Evolutionary conservation across 2,888 invertebrate genomes (phyloP).

Genomic region (Acrobeloides nanus): DNA sequence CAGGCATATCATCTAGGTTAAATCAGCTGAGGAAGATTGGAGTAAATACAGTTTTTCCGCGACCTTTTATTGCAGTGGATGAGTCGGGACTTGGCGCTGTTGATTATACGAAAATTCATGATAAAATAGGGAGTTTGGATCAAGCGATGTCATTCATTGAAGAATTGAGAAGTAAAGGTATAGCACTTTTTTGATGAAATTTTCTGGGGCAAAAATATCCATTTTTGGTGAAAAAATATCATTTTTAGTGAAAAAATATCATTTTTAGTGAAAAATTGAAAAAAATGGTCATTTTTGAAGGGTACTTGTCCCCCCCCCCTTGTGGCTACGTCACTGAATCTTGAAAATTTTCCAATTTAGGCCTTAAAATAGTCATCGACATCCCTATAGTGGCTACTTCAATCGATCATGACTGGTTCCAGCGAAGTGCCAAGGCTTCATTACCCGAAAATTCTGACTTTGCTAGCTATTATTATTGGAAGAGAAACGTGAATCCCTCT

Average conservation of each 20-base stretch:
- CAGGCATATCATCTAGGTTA: conserved; percentile 59
- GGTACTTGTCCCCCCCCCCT: no score
- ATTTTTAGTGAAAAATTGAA: conserved; percentile 1
- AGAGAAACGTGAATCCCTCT: conserved; percentile 17
- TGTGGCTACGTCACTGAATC: neutral
- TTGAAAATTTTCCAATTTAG: neutral
- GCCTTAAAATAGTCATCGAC: conserved; percentile 53
- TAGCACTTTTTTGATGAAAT: neutral
- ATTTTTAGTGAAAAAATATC: neutral
- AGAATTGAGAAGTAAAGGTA: neutral
- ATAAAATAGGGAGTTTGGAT: conserved; percentile 65
- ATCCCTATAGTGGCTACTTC: conserved; percentile 59
- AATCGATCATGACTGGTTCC: conserved; percentile 68
- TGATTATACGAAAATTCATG: conserved; percentile 65
- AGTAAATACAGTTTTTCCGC: conserved; percentile 18
- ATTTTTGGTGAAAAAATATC: neutral
- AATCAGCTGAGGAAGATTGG: conserved; percentile 22
- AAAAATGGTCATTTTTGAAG: neutral
- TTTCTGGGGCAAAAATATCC: conserved; percentile 1
- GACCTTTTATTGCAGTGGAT: conserved; percentile 27
- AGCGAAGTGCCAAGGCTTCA: conserved; percentile 34
- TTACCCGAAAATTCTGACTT: conserved; percentile 40
- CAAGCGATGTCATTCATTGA: conserved; percentile 66
- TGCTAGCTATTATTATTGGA: conserved; percentile 35
- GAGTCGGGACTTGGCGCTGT: conserved; percentile 59